These are phyloP conservation scores for Chymomyza procnemis DNA, from an alignment of 2,888 invertebrate species.

Conservation along the genomic window DNA sequence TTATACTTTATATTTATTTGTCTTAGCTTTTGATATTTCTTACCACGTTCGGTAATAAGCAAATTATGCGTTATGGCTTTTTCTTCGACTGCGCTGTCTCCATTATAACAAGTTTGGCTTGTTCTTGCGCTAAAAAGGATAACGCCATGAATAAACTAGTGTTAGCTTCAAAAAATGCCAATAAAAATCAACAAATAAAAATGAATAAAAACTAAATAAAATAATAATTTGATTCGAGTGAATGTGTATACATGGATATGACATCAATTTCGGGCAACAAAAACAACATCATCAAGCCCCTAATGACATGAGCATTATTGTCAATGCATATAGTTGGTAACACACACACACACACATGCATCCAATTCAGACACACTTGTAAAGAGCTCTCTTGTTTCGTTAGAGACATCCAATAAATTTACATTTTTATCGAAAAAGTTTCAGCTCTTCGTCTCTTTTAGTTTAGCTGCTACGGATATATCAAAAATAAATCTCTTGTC, in stretches of 20 bases:
- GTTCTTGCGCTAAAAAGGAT: not conserved
- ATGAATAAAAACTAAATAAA: conserved; percentile 47
- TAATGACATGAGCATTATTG: conserved; percentile 49
- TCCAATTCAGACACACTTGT: not conserved
- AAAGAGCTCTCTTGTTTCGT: conserved; percentile 51
- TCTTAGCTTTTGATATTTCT: not conserved
- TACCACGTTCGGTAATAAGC: not conserved
- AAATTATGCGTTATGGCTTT: not conserved
- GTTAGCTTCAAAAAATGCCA: conserved; percentile 51
- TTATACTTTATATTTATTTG: not conserved
- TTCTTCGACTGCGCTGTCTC: not conserved
- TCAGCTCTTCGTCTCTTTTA: conserved; percentile 22
- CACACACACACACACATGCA: conserved; percentile 7
- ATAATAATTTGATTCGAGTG: not conserved
- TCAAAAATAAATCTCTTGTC: conserved; percentile 67
- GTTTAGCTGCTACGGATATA: conserved; percentile 52
- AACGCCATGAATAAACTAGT: conserved; percentile 22
- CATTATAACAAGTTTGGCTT: not conserved
- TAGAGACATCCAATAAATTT: conserved; percentile 70
- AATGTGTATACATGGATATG: not conserved
- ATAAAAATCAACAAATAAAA: conserved; percentile 52
- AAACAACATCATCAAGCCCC: conserved; percentile 38
- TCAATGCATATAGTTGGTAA: conserved; percentile 46
- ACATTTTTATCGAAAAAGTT: conserved; percentile 74
- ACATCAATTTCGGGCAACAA: not conserved